A percentile compares a stretch with the other conserved stretches of the same genome.
phyloP scores from a whole-genome alignment of 2,113 vertebrate genomes.

The Argyrosomus japonicus region DNA sequence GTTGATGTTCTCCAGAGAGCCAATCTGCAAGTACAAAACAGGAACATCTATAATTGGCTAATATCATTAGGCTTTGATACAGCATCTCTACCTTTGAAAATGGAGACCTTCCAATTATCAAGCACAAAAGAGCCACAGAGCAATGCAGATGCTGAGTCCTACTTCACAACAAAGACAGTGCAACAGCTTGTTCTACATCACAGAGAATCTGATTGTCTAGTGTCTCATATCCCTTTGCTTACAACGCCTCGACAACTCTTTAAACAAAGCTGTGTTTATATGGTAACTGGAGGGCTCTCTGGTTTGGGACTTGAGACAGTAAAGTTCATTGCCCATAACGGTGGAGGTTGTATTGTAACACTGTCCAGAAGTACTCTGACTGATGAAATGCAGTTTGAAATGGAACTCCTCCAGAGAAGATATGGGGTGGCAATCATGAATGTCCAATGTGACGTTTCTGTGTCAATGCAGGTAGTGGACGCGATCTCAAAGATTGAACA shows the following conservation, averaged over 20 bases:
- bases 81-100: slow-evolving; percentile 69
- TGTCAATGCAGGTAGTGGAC: slow-evolving; percentile 76
- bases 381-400: slow-evolving; percentile 78
- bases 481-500: slow-evolving; percentile 78
- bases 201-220: slow-evolving; percentile 38
- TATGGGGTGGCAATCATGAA: slow-evolving; percentile 69
- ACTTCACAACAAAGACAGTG: slow-evolving; percentile 80
- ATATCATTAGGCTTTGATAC: slow-evolving; percentile 75
- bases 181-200: slow-evolving; percentile 76
- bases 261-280: slow-evolving; percentile 81
- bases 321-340: slow-evolving; percentile 86
- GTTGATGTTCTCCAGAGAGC: slow-evolving; percentile 83
- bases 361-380: slow-evolving; percentile 83
- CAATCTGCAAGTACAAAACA: slow-evolving; percentile 76
- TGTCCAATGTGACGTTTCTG: slow-evolving; percentile 85
- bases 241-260: slow-evolving; percentile 78
- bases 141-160: slow-evolving; percentile 72
- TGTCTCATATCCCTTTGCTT: slow-evolving; percentile 79
- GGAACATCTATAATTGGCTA: slow-evolving; percentile 80
- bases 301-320: slow-evolving; percentile 91
- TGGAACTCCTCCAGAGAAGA: slow-evolving; percentile 79
- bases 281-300: slow-evolving; percentile 88
- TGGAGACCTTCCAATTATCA: slow-evolving; percentile 58
- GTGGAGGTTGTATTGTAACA: slow-evolving; percentile 84
- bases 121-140: slow-evolving; percentile 5